Evolutionary conservation across 2,888 invertebrate genomes (phyloP).

Genomic region (Cynaeus angustus): DNA sequence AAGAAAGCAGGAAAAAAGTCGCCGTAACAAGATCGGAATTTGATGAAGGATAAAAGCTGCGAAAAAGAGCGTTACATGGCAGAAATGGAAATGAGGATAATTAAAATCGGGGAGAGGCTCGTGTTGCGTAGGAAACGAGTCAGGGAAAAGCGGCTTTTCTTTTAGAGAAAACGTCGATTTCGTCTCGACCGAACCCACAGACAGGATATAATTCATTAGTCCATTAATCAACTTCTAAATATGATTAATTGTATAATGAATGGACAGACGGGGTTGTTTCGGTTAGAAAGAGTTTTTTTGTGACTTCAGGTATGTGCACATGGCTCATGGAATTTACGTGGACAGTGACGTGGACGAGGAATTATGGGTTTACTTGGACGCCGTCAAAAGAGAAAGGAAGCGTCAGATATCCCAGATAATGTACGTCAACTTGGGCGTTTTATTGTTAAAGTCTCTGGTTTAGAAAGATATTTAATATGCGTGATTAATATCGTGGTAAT

Average conservation of each 20-base stretch:
- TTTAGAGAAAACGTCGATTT: conserved; percentile 10
- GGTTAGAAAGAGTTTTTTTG: background rate
- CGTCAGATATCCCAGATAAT: conserved; percentile 31
- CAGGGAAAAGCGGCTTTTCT: conserved; percentile 13
- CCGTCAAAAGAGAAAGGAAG: conserved; percentile 43
- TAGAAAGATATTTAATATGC: conserved; percentile 28
- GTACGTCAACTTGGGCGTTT: conserved; percentile 15
- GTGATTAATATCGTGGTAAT: conserved; percentile 34
- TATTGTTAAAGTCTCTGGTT: conserved; percentile 21
- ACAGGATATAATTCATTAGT: conserved; percentile 40
- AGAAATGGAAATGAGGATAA: conserved; percentile 67
- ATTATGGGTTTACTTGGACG: conserved; percentile 34
- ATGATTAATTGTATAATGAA: conserved; percentile 21
- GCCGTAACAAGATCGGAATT: conserved; percentile 66
- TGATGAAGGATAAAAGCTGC: conserved; percentile 67
- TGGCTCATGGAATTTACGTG: conserved; percentile 6
- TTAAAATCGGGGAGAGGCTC: conserved; percentile 63
- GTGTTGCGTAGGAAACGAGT: conserved; percentile 36
- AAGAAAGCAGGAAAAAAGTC: conserved; percentile 63
- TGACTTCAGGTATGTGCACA: background rate
- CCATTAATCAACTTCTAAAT: conserved; percentile 36
- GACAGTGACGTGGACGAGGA: background rate
- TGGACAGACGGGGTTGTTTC: background rate
- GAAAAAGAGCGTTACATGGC: conserved; percentile 63
- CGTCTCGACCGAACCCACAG: conserved; percentile 15